Base-by-base conservation (phyloP, 1,140 invertebrate genomes). In the Diploscapter pachys region DNA sequence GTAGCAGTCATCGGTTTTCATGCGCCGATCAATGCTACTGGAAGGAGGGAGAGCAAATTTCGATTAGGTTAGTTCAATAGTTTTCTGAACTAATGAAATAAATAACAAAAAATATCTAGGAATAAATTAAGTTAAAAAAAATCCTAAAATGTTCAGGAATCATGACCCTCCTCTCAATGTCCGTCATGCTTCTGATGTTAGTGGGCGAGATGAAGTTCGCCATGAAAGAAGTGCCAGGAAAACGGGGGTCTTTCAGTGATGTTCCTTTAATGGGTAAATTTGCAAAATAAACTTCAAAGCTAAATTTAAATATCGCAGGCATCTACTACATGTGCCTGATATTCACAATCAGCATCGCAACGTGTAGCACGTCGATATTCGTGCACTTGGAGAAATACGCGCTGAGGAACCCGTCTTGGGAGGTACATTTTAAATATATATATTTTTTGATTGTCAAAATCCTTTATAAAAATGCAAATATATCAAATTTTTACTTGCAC, bases 181-280 rank as follows among this genome's bases (percentile, higher is more conserved):
- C 80, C 54, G 83, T 84, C 8, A 85, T 84, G 83, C 61, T 84
- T 5, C 75, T 84, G 59, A 84, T 85, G 84, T 69, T 84, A 9
- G 83, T 84, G 31, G 84, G 85, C 54, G 83, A 84, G 64, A 84
- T 84, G 84, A 84, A 84, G 62, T 84, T 84, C 67, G 79, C 84
- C 8, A 72, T 85, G 72, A 82, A 84, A 63, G 81, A 79, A 31
- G 84, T 85, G 48, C 84, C 83, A 11, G 83, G 83, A 61, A 80
- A 84, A 72, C 59, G 83, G 50, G 83, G 83, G 4, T 85, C 84
- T 6, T 84, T 84, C 59, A 79, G 75, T 13, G 83, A 84, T 76
- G 83, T 85, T 6, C 83, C 83, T 6, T 84, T 53, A 83, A 81
- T 84, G 54, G 82, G 82, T 85, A 76, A 48, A 2, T 51, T 5